Percentiles rank a stretch among this genome's conserved stretches.
Conservation (phyloP, 2,888 invertebrate species). For the Parascotia fuliginaria region DNA sequence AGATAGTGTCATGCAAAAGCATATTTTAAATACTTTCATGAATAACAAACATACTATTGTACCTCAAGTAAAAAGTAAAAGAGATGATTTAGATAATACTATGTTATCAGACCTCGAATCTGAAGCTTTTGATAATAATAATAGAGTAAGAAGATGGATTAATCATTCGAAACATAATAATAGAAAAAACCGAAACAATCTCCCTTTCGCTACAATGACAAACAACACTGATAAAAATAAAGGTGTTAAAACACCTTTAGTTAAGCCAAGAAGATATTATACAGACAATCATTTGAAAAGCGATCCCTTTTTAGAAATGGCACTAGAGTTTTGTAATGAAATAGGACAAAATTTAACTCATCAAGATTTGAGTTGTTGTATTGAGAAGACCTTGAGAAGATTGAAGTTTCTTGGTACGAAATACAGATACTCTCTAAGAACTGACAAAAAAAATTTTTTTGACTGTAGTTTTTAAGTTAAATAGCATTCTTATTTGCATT, state of each 20-base stretch:
- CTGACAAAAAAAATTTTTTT: no score
- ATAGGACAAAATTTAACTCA: conserved; percentile 62
- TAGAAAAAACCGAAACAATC: conserved; percentile 41
- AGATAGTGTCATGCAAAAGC: conserved; percentile 69
- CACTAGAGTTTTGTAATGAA: conserved; percentile 69
- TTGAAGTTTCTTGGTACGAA: conserved; percentile 67
- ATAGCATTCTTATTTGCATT: no score
- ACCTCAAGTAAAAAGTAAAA: conserved; percentile 47
- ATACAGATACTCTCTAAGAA: no score
- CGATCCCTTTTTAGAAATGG: conserved; percentile 68
- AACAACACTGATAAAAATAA: conserved; percentile 21
- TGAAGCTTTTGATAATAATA: conserved; percentile 12
- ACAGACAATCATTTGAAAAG: conserved; percentile 25
- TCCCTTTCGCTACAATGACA: not conserved
- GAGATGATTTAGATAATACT: conserved; percentile 59
- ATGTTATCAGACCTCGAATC: conserved; percentile 56
- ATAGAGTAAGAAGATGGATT: conserved; percentile 69
- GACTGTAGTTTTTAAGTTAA: no score
- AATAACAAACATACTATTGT: conserved; percentile 31
- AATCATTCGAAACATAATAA: conserved; percentile 50
- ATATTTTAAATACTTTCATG: conserved; percentile 58
- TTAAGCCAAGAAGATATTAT: not conserved
- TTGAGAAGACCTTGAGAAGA: conserved; percentile 71
- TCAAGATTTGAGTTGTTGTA: conserved; percentile 68
- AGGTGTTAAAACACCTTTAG: not conserved